Percentiles rank a stretch among this genome's conserved stretches.
Evolutionary conservation across 1,140 invertebrate species (phyloP).

Genomic region (Stegodyphus dumicola): DNA sequence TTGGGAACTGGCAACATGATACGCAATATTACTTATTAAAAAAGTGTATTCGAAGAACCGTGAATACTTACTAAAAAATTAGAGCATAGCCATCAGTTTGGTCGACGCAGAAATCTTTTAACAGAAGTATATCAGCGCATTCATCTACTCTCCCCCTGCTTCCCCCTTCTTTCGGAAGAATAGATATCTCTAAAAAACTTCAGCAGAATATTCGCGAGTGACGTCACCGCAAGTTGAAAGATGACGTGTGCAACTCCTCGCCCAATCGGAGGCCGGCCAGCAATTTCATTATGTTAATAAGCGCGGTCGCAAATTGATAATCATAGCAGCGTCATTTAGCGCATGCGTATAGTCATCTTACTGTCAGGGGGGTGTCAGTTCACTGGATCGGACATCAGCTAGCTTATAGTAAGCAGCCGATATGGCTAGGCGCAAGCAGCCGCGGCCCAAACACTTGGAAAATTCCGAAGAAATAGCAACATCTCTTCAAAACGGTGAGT

Average conservation of each 20-base stretch:
- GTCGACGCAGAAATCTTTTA: too few species aligned
- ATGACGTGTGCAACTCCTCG: conserved; percentile 35
- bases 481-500: conserved; percentile 47
- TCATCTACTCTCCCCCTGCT: too few species aligned
- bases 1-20: too few species aligned
- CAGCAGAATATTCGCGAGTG: conserved; percentile 10
- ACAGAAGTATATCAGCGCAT: too few species aligned
- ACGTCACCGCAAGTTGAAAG: conserved; percentile 35
- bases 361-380: neutral
- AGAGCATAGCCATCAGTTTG: too few species aligned
- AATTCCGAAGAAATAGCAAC: conserved; percentile 25
- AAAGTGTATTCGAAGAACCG: too few species aligned
- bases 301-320: conserved; percentile 47
- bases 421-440: conserved; percentile 47
- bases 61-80: too few species aligned
- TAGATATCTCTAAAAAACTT: conserved; percentile 27
- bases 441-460: conserved; percentile 35
- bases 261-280: conserved; percentile 21
- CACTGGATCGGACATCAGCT: conserved; percentile 19
- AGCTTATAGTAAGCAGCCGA: conserved; percentile 4
- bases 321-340: conserved; percentile 37
- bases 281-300: conserved; percentile 55
- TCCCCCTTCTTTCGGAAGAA: neutral
- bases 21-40: too few species aligned
- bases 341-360: conserved; percentile 19